Conservation (phyloP, 1,140 invertebrate species). For the Caenorhabditis remanei region DNA sequence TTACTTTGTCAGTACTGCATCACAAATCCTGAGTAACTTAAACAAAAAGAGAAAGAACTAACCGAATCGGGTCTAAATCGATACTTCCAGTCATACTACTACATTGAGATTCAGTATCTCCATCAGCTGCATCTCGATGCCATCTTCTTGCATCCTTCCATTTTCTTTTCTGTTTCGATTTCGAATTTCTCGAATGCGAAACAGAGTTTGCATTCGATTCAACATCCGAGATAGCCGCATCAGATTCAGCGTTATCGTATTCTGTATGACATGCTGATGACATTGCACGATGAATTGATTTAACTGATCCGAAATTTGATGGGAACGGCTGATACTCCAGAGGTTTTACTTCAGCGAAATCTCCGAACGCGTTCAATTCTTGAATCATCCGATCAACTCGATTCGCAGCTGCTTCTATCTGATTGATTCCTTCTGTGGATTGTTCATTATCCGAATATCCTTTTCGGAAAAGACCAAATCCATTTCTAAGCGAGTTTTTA, state of each 20-base stretch:
- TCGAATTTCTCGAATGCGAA: conserved; percentile 26
- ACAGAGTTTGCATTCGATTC: conserved; percentile 60
- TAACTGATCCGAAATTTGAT: conserved; percentile 60
- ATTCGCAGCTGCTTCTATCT: conserved; percentile 71
- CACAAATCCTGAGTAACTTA: too few relatives aligned
- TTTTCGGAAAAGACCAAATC: conserved; percentile 63
- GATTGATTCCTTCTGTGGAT: conserved; percentile 61
- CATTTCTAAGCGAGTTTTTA: conserved; percentile 63
- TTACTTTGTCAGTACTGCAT: too few relatives aligned
- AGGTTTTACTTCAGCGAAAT: conserved; percentile 60
- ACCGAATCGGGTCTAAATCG: conserved; percentile 48
- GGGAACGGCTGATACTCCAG: conserved; percentile 67
- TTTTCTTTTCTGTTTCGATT: conserved; percentile 15
- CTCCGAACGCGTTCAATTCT: conserved; percentile 69
- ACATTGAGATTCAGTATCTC: conserved; percentile 57
- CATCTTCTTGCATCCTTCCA: conserved; percentile 51
- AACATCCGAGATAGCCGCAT: conserved; percentile 67
- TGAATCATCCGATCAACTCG: conserved; percentile 73
- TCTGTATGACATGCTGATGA: conserved; percentile 74
- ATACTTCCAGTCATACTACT: conserved; percentile 57
- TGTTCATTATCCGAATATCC: conserved; percentile 33
- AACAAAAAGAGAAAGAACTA: not conserved
- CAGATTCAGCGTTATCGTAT: conserved; percentile 74
- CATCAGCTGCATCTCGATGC: conserved; percentile 59
- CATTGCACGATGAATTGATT: conserved; percentile 68